phyloP scores from a whole-genome alignment of 2,113 vertebrate species.

The Proterorhinus semilunaris region DNA sequence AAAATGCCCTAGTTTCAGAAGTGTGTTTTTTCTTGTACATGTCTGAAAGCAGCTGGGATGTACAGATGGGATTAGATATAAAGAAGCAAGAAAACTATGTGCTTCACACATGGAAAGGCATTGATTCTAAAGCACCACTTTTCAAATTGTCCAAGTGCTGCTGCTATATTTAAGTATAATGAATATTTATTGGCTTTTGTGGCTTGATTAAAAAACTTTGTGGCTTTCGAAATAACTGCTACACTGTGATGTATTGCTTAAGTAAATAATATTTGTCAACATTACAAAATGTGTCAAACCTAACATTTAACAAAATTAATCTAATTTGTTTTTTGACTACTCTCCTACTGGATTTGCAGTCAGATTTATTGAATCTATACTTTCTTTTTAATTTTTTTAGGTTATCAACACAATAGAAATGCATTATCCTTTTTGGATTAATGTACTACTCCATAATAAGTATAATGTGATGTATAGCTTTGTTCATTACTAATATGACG shows the following conservation, averaged over 20 bases:
- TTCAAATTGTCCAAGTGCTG: background rate
- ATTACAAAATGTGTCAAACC: constrained; percentile 1
- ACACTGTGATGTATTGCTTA: background rate
- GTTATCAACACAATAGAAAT: background rate
- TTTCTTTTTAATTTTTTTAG: background rate
- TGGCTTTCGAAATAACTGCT: background rate
- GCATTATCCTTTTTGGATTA: background rate
- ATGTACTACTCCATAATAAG: too few relatives aligned
- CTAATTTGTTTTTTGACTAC: background rate
- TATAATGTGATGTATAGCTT: background rate
- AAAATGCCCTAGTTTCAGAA: constrained; percentile 36
- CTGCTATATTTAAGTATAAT: background rate
- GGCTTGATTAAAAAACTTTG: background rate
- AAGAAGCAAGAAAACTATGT: background rate
- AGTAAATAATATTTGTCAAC: background rate
- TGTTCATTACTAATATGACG: background rate
- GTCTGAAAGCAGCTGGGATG: constrained; percentile 11
- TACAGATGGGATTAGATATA: constrained; percentile 11
- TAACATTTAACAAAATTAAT: background rate
- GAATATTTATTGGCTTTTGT: background rate
- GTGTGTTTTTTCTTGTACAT: constrained; percentile 16
- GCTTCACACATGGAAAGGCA: too few relatives aligned
- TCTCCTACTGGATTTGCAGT: background rate
- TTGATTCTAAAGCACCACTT: too few relatives aligned
- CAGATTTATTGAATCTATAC: background rate